phyloP scores from a whole-genome alignment of 37 sponge, comb jelly and placozoan genomes.

The Ianthella basta region DNA sequence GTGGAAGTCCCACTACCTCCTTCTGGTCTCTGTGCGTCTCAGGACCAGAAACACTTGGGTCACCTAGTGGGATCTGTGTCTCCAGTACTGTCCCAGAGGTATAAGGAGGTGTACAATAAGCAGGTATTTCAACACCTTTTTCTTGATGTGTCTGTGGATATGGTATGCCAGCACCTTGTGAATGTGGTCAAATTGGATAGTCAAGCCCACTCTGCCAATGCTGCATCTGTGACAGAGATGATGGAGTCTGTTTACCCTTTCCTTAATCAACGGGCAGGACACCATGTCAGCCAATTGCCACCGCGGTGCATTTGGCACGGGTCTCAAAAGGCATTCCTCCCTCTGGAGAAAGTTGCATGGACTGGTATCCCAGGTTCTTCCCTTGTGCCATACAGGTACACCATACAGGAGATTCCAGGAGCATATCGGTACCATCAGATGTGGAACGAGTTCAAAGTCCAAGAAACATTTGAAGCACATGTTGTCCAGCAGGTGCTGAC shows the following conservation, averaged over 20 bases:
- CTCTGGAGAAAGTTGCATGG: background rate
- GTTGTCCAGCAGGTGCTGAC: background rate
- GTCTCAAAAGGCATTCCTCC: background rate
- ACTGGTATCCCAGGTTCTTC: background rate
- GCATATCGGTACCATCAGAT: background rate
- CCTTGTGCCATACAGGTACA: background rate
- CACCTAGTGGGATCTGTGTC: slow-evolving; percentile 35
- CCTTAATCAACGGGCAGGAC: background rate
- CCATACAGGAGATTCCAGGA: slow-evolving; percentile 1
- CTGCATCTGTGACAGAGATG: background rate
- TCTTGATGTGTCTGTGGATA: background rate
- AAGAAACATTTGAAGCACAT: background rate
- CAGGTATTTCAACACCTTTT: background rate
- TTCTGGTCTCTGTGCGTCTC: background rate
- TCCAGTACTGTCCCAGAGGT: slow-evolving; percentile 9
- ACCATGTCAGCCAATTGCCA: background rate
- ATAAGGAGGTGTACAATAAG: slow-evolving; percentile 24
- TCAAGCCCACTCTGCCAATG: background rate
- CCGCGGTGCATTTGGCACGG: background rate
- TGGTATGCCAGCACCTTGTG: background rate
- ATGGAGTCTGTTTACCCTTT: background rate
- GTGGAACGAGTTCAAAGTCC: background rate
- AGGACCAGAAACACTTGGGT: background rate
- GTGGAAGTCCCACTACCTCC: slow-evolving; percentile 10
- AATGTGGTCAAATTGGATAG: background rate